Percentiles rank a stretch among this genome's conserved stretches.
Evolutionary conservation across 2,113 vertebrate genomes (phyloP).

Genomic region (Hemiscyllium ocellatum): DNA sequence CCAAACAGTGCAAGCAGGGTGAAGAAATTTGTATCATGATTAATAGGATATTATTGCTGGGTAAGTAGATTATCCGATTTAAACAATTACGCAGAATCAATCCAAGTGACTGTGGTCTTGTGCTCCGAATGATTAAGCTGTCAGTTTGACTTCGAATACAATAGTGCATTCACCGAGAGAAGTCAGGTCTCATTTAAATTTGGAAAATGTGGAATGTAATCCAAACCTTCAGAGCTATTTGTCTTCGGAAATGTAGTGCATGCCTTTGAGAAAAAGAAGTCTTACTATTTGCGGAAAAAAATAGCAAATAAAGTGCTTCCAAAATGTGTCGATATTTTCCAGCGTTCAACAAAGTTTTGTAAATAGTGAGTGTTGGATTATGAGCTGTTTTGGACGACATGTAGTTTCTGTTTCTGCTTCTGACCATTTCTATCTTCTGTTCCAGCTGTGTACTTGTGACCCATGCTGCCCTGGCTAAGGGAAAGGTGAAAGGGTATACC

Average conservation of each 20-base stretch:
- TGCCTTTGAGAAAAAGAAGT: neutral
- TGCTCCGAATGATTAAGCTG: neutral
- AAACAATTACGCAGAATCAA: neutral
- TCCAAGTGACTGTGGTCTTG: neutral
- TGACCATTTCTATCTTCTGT: neutral
- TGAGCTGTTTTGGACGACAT: neutral
- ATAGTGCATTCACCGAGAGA: neutral
- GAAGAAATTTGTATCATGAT: neutral
- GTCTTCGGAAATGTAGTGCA: constrained; percentile 3
- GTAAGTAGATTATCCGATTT: constrained; percentile 1
- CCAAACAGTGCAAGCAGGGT: neutral
- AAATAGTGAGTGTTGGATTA: neutral
- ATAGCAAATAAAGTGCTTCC: neutral
- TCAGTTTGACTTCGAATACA: neutral
- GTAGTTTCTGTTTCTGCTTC: neutral
- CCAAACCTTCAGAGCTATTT: constrained; percentile 1
- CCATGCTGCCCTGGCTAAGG: neutral
- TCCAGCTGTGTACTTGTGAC: neutral
- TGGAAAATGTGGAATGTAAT: constrained; percentile 9
- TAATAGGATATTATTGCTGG: neutral
- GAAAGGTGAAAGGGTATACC: neutral
- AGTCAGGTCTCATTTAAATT: neutral
- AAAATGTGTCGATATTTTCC: neutral
- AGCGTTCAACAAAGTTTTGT: neutral
- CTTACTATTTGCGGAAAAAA: neutral